Evolutionary conservation across 2,888 invertebrate genomes (phyloP), one percentile per base, ranked within the genome.

Genomic region (Drosophila affinis): DNA sequence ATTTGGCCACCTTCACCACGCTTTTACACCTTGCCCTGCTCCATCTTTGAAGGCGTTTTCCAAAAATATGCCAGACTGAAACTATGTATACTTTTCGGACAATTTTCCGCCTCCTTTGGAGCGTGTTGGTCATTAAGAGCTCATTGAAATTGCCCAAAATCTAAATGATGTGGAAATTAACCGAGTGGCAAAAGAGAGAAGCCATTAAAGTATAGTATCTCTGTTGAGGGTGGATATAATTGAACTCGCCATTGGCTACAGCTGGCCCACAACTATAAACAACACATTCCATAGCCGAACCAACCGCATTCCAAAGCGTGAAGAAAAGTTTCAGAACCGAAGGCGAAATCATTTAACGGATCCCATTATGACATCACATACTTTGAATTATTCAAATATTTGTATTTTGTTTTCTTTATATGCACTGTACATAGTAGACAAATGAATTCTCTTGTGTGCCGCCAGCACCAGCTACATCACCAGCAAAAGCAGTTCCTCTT

Each of bases 341-440:
- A 32, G n/a, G 45, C 54, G 27, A 54, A 57, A 69, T 52, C 71
- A 47, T 61, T 70, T 61, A 34, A 57, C 49, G 29, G 39, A 32
- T 29, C 51, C 70, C 67, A 65, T 79, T 79, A 88, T 88, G 85
- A 86, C 85, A 86, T 86, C 85, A 88, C 85, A 86, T 76, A 59
- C 76, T 75, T 71, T 84, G 78, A 88, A 86, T 86, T 81, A 87
- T 87, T 87, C 72, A 74, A 81, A 86, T 79, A 82, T 76, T 76
- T 79, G 32, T 51, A 48, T 67, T 68, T 80, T 75, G 86, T 75
- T 87, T 75, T 71, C 57, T 75, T 69, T 64, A 52, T 29, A 60
- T 29, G 48, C 10, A 64, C 44, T 46, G 9, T 57, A 34, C 29
- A 56, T 51, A 34, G 53, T 51, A 34, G 34, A 49, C 48, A 62